These are phyloP conservation scores for Dendrophyllia cribrosa DNA, from an alignment of 64 coral and sea anemone species.

Conservation along the genomic window DNA sequence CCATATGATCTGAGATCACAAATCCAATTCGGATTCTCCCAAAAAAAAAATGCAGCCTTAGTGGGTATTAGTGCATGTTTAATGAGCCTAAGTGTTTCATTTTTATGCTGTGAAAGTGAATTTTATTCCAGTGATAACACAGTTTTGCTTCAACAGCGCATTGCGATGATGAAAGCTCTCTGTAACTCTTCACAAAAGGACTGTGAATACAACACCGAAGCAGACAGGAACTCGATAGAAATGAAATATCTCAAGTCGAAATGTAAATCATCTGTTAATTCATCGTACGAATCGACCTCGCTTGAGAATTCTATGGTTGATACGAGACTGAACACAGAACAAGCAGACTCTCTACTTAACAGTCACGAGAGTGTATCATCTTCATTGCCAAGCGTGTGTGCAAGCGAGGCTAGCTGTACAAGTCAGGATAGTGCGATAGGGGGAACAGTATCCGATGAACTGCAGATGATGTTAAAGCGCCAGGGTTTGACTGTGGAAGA, in stretches of 20 bases:
- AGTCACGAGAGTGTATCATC: slow-evolving; percentile 22
- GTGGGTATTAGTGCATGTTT: too few relatives aligned
- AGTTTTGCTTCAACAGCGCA: slow-evolving; percentile 17
- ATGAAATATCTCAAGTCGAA: neutral
- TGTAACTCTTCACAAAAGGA: neutral
- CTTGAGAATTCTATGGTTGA: slow-evolving; percentile 20
- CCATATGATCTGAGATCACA: too few relatives aligned
- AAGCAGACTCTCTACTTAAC: neutral
- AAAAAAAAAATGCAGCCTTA: too few relatives aligned
- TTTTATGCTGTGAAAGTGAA: too few relatives aligned
- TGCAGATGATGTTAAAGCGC: slow-evolving; percentile 77
- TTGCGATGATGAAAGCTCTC: slow-evolving; percentile 33
- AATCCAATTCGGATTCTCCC: too few relatives aligned
- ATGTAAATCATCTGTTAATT: neutral
- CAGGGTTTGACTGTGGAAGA: slow-evolving; percentile 87
- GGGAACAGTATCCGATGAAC: slow-evolving; percentile 20
- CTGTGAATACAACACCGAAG: neutral
- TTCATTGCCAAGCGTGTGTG: neutral
- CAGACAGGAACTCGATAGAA: neutral
- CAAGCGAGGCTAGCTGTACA: neutral
- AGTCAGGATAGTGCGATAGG: slow-evolving; percentile 1
- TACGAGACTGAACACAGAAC: neutral
- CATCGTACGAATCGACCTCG: neutral
- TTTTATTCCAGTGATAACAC: too few relatives aligned
- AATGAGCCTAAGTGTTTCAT: too few relatives aligned